phyloP scores from a whole-genome alignment of 2,888 invertebrate species.

The Tillus elongatus region DNA sequence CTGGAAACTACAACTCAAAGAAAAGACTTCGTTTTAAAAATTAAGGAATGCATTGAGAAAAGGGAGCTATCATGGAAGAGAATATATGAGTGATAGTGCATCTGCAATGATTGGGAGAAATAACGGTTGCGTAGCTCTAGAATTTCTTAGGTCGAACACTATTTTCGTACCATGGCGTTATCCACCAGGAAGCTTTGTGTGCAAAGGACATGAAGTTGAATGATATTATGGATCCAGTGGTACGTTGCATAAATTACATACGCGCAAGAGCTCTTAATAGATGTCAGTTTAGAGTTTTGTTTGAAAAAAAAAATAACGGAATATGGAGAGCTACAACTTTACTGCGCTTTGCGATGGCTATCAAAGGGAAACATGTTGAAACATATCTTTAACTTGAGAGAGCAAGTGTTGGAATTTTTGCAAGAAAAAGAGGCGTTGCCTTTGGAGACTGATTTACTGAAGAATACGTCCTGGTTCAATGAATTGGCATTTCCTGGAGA shows the following conservation, averaged over 20 bases:
- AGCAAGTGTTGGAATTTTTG: conserved; percentile 13
- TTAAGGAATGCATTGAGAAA: conserved; percentile 4
- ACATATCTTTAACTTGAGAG: conserved; percentile 12
- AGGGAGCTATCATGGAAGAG: conserved; percentile 3
- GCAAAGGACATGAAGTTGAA: conserved; percentile 9
- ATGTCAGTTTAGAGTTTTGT: conserved; percentile 9
- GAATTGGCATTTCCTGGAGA: conserved; percentile 15
- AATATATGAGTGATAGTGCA: conserved; percentile 16
- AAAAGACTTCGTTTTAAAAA: neutral
- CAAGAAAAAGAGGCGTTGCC: conserved; percentile 12
- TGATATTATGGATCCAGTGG: too few relatives aligned
- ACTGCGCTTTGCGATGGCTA: conserved; percentile 16
- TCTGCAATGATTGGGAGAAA: conserved; percentile 16
- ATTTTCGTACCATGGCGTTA: conserved; percentile 14
- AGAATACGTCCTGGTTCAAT: conserved; percentile 14
- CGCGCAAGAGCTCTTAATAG: conserved; percentile 15
- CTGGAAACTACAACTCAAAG: conserved; percentile 6
- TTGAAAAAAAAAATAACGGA: conserved; percentile 11
- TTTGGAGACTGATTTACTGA: conserved; percentile 14
- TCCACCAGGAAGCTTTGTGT: conserved; percentile 15
- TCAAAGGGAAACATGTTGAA: conserved; percentile 16
- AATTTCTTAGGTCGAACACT: conserved; percentile 15
- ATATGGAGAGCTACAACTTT: conserved; percentile 14
- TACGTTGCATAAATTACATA: conserved; percentile 11
- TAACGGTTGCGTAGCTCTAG: conserved; percentile 16